These are phyloP conservation scores for Dendrocincla fuliginosa DNA, from an alignment of 2,797 vertebrate species.

Conservation along the genomic window DNA sequence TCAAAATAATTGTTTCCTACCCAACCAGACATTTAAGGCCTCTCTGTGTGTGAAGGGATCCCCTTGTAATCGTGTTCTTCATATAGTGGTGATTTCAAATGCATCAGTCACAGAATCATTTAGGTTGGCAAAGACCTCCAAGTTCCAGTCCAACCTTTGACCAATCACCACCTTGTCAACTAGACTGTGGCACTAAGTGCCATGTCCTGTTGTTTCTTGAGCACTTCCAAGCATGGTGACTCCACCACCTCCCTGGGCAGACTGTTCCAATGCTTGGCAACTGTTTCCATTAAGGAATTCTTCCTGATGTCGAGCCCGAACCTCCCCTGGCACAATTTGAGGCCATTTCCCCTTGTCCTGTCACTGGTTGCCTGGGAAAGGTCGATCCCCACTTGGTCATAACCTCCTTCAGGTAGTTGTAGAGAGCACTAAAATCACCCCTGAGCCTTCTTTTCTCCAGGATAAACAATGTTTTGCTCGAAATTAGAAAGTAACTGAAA, in stretches of 20 bases:
- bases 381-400: background rate
- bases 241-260: background rate
- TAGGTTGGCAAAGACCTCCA: background rate
- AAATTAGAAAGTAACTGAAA: background rate
- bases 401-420: background rate
- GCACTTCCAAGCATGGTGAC: background rate
- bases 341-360: background rate
- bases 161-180: background rate
- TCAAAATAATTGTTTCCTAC: background rate
- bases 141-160: background rate
- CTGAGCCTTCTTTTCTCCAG: background rate
- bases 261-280: background rate
- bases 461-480: background rate
- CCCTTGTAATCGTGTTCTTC: background rate
- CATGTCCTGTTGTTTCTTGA: background rate
- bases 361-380: background rate
- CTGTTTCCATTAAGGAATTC: background rate
- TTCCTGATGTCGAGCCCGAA: background rate
- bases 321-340: background rate
- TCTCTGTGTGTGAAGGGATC: background rate
- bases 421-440: background rate
- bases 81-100: background rate
- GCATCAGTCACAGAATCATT: background rate
- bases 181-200: background rate
- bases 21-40: background rate